A percentile compares a stretch with the other conserved stretches of the same genome.
Evolutionary conservation across 1,140 invertebrate genomes (phyloP).

Genomic region (Macrobrachium nipponense): DNA sequence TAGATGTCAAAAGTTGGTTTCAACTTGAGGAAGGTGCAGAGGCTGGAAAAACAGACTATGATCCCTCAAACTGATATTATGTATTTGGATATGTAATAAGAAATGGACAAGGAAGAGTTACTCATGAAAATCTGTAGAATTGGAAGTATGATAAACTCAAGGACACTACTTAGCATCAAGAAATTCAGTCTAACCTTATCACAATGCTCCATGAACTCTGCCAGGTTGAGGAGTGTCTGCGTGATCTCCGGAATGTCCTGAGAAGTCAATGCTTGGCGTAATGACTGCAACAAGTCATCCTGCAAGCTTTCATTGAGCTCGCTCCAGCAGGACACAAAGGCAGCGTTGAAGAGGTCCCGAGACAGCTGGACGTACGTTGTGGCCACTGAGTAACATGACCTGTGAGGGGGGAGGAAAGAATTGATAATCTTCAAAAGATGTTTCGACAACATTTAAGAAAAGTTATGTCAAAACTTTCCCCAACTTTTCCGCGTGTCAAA

Average conservation of each 20-base stretch:
- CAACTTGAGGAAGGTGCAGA: no score
- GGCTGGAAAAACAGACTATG: no score
- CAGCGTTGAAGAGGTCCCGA: slow-evolving; percentile 96
- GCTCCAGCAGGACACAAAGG: slow-evolving; percentile 99
- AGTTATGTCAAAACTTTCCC: neutral
- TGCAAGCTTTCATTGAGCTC: slow-evolving; percentile 87
- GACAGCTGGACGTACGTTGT: slow-evolving; percentile 94
- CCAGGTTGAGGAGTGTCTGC: slow-evolving; percentile 96
- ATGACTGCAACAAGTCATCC: slow-evolving; percentile 85
- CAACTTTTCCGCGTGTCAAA: no score
- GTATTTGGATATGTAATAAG: no score
- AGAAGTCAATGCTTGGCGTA: slow-evolving; percentile 90
- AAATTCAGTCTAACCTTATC: slow-evolving; percentile 76
- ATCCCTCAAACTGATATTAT: no score
- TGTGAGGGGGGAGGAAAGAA: slow-evolving; percentile 57
- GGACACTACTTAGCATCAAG: neutral
- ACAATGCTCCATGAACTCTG: slow-evolving; percentile 99
- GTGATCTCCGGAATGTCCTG: slow-evolving; percentile 97
- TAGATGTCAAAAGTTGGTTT: no score
- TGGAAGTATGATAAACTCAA: no score
- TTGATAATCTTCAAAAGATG: neutral
- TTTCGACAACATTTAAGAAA: neutral
- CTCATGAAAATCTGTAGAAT: no score
- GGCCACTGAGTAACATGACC: slow-evolving; percentile 90
- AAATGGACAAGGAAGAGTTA: no score